Evolutionary conservation across 1,140 invertebrate species (phyloP).

Genomic region (Dreissena polymorpha): DNA sequence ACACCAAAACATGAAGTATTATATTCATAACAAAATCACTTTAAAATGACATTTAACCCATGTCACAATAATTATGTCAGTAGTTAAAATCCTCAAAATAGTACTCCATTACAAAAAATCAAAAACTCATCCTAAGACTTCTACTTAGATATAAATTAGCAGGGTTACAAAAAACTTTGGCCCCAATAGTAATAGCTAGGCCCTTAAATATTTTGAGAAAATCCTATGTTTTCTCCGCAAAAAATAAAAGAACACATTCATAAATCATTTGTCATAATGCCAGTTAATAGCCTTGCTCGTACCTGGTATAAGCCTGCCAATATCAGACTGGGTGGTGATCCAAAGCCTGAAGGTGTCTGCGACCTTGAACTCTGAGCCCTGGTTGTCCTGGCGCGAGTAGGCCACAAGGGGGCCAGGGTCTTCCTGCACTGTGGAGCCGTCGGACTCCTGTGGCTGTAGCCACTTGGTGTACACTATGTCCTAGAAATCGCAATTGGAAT

Average conservation of each 20-base stretch:
- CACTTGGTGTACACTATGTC: constrained; percentile 72
- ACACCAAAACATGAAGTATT: no score
- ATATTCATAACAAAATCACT: background rate
- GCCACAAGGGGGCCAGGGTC: constrained; percentile 63
- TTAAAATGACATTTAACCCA: background rate
- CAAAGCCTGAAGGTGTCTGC: constrained; percentile 71
- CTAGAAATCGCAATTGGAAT: constrained; percentile 48
- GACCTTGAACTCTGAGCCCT: constrained; percentile 54
- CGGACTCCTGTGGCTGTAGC: constrained; percentile 56
- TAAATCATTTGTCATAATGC: no score
- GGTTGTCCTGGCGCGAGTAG: constrained; percentile 53
- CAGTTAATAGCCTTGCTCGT: background rate
- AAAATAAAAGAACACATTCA: no score
- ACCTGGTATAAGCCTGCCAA: constrained; percentile 71
- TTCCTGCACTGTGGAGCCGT: constrained; percentile 60
- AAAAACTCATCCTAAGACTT: no score
- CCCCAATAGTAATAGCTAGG: no score
- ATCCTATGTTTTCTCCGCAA: no score
- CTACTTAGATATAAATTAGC: no score
- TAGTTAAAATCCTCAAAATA: background rate
- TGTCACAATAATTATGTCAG: background rate
- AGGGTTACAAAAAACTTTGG: no score
- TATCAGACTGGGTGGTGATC: constrained; percentile 70
- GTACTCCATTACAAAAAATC: background rate
- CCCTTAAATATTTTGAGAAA: no score